Base-by-base conservation (phyloP, 2,888 invertebrate species). In the Apamea anceps region DNA sequence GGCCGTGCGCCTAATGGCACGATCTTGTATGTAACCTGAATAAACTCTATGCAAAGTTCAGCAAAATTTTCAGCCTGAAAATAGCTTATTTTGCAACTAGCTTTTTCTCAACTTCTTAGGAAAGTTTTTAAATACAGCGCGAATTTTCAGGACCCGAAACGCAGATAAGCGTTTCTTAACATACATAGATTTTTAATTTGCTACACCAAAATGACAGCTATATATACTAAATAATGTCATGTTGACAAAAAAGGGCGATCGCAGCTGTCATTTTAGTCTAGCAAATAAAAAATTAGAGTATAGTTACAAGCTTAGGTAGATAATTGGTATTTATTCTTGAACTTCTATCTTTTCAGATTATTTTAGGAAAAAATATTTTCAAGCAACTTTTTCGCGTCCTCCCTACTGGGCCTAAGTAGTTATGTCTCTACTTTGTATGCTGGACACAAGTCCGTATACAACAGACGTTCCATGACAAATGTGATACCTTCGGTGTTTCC, bases 401-500 rank as follows among this genome's bases (percentile, higher is more conserved):
- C 37, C 28, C 8, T 28, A 45, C 10, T 67, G 3, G n/a, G 5
- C 42, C 15, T 77, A 57, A 28, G 10, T 60, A 81, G 42, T 67
- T 72, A 72, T 13, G 48, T 45, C 21, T 32, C 75, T 77, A 68
- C 15, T 81, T 75, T n/a, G 63, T 87, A 80, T 81, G 75, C 87
- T 76, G 81, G 66, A 15, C 85, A 71, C 66, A 21, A 77, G 45
- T 66, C 67, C 25, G 42, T 60, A 75, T 18, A 75, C 77, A 77
- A 72, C 78, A 78, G 82, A 81, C 76, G 72, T 67, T 75, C 79
- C 66, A 80, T 88, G 85, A 86, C 80, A 90, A 82, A 90, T 86
- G 90, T 79, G 62, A 86, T 82, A 81, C 84, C 72, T 86, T 81
- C 87, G 45, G 75, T 77, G 76, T 89, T 87, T 87, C 84, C 82